Base-by-base conservation (phyloP, 2,888 invertebrate genomes). In the Mesorhabditis belari region DNA sequence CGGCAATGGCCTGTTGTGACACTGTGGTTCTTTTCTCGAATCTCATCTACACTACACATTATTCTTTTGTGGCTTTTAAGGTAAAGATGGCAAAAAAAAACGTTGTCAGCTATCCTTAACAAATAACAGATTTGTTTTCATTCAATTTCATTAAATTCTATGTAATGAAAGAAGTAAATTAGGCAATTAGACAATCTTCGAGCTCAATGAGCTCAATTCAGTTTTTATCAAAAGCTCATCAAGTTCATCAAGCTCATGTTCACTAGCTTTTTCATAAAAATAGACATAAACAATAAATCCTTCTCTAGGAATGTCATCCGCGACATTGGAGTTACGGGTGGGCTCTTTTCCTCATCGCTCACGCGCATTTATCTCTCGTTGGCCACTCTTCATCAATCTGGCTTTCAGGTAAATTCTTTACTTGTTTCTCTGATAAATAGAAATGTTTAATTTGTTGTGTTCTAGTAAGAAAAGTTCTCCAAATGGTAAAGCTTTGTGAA, bases 1-100 rank as follows among this genome's bases (percentile, higher is more conserved):
- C 75, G 3, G 80, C 77, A 29, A 80, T 80, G 77, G 79, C 78
- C 19, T 74, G 74, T 49, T 80, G 80, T 60, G 80, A 80, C 59
- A 77, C 77, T 0, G 74, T 80, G 9, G 80, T 80, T 2, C 63
- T 79, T 2, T 77, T 77, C 57, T 78, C 77, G 9, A 80, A 80
- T 63, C 66, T 80, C 25, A 69, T 80, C 61, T 79, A 76, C 67
- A 79, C 79, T 2, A 79, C 79, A 3, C 79, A 79, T 61, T 79
- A 73, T 63, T 76, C 74, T 5, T 79, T 79, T 55, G 77, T 77
- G 49, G 77, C 78, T 19, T 78, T 77, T 63, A 67, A 73, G 44
- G 44, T 35, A n/a, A n/a, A 55, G 24, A 49, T 19, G 54, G 61
- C 61, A 25, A 50, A 54, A 49, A 26, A n/a, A 1, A 23, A 23